Evolutionary conservation across 2,113 vertebrate genomes (phyloP).

Genomic region (Periophthalmodon schlosseri): DNA sequence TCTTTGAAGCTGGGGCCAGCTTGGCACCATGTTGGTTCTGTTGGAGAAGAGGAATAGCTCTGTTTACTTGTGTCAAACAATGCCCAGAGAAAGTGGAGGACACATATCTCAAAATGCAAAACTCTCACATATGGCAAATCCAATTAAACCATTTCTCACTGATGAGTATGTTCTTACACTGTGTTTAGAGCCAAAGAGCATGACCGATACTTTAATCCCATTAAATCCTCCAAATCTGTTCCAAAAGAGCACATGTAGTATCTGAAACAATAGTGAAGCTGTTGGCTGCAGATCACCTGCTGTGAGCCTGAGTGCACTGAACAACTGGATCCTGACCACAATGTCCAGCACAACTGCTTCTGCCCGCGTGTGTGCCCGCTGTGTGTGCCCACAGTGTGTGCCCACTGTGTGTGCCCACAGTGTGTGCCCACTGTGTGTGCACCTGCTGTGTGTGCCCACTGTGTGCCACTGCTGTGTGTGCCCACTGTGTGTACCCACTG

Average conservation of each 20-base stretch:
- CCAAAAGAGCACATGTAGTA: slow-evolving; percentile 33
- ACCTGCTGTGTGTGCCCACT: too few species aligned
- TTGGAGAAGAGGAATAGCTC: slow-evolving; percentile 9
- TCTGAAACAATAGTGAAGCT: slow-evolving; percentile 74
- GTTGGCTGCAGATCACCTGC: slow-evolving; percentile 76
- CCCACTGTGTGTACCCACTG: too few species aligned
- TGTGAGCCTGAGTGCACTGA: slow-evolving; percentile 67
- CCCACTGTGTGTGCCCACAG: too few species aligned
- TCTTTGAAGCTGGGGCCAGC: slow-evolving; percentile 23
- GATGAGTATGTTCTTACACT: slow-evolving; percentile 12
- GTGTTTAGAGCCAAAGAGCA: slow-evolving; percentile 20
- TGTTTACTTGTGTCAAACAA: slow-evolving; percentile 3
- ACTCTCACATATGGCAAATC: slow-evolving; percentile 8
- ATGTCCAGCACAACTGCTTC: slow-evolving; percentile 46
- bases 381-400: too few species aligned
- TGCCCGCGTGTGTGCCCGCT: background rate
- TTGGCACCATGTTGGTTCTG: slow-evolving; percentile 31
- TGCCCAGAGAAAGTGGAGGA: slow-evolving; percentile 12
- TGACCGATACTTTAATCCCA: slow-evolving; percentile 46
- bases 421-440: too few species aligned
- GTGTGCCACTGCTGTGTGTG: too few species aligned
- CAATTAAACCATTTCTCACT: slow-evolving; percentile 13
- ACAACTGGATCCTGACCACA: slow-evolving; percentile 71
- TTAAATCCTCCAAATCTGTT: slow-evolving; percentile 57
- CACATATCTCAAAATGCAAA: background rate